Conservation (phyloP, 2,113 vertebrate genomes). For the Gallinago undulata region DNA sequence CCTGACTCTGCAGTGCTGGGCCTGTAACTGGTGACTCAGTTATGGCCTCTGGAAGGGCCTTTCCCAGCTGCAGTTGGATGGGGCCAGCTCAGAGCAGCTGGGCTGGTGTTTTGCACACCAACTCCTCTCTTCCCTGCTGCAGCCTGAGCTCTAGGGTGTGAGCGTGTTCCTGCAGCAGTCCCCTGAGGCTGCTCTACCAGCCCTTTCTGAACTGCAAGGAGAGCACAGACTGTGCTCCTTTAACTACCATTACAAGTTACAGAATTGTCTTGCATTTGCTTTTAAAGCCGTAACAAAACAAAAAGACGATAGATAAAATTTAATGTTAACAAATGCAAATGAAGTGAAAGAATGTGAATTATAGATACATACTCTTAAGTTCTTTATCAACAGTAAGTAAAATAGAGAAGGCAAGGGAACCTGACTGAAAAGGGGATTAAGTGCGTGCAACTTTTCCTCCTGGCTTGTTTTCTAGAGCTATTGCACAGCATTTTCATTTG, state of each 20-base stretch:
- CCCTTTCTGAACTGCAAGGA: background rate
- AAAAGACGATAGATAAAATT: background rate
- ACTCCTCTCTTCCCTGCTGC: background rate
- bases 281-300: background rate
- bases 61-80: slow-evolving; percentile 8
- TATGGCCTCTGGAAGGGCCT: background rate
- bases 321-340: background rate
- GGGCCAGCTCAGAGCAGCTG: slow-evolving; percentile 15
- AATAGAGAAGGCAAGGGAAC: background rate
- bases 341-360: background rate
- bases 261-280: background rate
- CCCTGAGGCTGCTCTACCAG: background rate
- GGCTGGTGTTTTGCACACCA: background rate
- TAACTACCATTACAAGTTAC: background rate
- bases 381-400: background rate
- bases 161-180: background rate
- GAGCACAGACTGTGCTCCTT: background rate
- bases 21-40: background rate
- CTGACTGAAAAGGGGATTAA: background rate
- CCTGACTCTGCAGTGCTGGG: background rate
- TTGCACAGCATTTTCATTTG: background rate
- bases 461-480: background rate
- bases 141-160: background rate
- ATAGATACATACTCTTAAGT: background rate
- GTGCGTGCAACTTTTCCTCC: background rate